A percentile compares a stretch with the other conserved stretches of the same genome.
phyloP scores from a whole-genome alignment of 2,888 invertebrate species.

The Tenthredo mesomela region DNA sequence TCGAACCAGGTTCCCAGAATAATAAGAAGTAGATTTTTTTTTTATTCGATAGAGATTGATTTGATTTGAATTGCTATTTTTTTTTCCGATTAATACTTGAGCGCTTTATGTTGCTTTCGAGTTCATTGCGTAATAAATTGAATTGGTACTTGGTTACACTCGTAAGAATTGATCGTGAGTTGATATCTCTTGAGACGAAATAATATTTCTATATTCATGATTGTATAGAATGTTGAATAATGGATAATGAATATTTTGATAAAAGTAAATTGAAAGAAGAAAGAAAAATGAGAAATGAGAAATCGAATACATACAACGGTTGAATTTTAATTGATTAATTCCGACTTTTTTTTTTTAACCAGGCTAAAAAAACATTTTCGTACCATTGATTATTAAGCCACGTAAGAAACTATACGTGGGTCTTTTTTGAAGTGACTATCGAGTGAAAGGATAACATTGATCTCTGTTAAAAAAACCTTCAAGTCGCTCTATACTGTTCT shows the following conservation, averaged over 20 bases:
- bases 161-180: background rate
- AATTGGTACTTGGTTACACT: background rate
- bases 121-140: background rate
- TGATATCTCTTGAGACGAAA: background rate
- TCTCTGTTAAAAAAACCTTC: background rate
- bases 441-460: constrained; percentile 14
- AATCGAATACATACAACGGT: background rate
- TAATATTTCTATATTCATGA: background rate
- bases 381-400: background rate
- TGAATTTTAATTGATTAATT: background rate
- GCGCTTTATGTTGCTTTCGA: background rate
- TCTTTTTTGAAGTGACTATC: background rate
- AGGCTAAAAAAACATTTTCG: background rate
- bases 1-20: background rate
- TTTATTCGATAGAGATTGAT: background rate
- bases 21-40: background rate
- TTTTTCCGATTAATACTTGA: background rate
- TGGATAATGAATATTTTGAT: background rate
- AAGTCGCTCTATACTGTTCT: background rate
- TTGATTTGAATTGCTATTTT: background rate
- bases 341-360: background rate
- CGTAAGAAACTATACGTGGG: background rate
- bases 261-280: background rate
- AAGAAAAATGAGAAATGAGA: background rate
- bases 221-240: background rate